Evolutionary conservation across 1,140 invertebrate species (phyloP), one percentile per base, ranked within the genome.

Genomic region (Drosophila pallidifrons): DNA sequence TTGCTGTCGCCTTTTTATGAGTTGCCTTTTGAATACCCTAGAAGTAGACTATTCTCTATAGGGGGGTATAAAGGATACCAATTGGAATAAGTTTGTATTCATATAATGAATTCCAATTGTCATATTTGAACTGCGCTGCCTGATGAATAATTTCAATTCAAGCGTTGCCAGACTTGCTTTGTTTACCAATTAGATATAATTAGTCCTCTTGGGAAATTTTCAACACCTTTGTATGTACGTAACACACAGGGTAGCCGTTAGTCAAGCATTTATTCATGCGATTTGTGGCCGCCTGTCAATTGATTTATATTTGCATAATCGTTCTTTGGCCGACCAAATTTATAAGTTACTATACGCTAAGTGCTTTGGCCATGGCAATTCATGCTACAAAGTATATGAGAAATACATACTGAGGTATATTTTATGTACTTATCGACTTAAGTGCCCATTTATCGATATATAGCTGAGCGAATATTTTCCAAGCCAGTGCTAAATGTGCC

Each of bases 231-330:
- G 16, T 25, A 25, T 20, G 7, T 47, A 30, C 8, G 15, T 43
- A 51, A 3, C 4, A n/a, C 4, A n/a, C 30, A 54, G 67, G 47
- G 47, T 46, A 54, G n/a, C 3, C 15, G 3, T 38, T 10, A 16
- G 25, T 10, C 5, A 4, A 10, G 8, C 25, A 28, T 16, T 58
- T 5, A 1, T 11, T 2, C 11, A 15, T 59, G 38, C 16, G 45
- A 16, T 45, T 51, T 45, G 8, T 13, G 51, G 16, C 11, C 69
- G 75, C 72, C 74, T 82, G 65, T 69, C 79, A 88, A 87, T 82
- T 87, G 82, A 87, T 82, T 87, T 87, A 70, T 82, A 79, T 82
- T 87, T 88, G 82, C 83, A 87, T 87, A 82, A 79, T 77, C 76
- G 72, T 79, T 75, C 64, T 82, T 72, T 72, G 58, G 69, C 60